Conservation (phyloP, 30 jellyfish, hydroid and myxozoan species). For the Hydractinia echinata region DNA sequence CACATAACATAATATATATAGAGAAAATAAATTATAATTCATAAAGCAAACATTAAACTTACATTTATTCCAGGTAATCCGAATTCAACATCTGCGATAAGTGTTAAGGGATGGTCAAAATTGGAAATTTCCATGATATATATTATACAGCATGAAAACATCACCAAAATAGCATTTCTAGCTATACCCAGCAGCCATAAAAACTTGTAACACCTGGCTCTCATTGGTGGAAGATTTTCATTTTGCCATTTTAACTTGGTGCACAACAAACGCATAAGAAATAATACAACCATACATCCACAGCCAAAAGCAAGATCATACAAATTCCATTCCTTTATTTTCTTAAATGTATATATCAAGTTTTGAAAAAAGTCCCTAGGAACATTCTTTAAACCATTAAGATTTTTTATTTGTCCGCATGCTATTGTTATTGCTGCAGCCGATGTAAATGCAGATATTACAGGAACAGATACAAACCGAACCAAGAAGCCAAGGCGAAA, state of each 20-base stretch:
- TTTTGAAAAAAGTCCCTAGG: constrained; percentile 53
- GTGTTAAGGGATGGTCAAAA: constrained; percentile 36
- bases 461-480: constrained; percentile 76
- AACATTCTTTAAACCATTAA: constrained; percentile 54
- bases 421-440: constrained; percentile 91
- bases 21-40: not conserved
- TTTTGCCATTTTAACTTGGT: constrained; percentile 28
- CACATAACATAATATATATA: not conserved
- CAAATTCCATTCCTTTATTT: constrained; percentile 50
- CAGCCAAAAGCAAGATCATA: constrained; percentile 67
- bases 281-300: constrained; percentile 47
- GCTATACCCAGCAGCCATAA: constrained; percentile 66
- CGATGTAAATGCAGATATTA: constrained; percentile 74
- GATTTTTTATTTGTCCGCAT: constrained; percentile 58
- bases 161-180: constrained; percentile 66
- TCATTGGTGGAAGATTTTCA: constrained; percentile 12
- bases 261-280: constrained; percentile 35
- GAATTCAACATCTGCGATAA: constrained; percentile 46
- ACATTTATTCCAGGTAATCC: constrained; percentile 76
- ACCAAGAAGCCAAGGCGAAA: constrained; percentile 80
- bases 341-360: constrained; percentile 29
- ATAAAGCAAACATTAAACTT: constrained; percentile 14
- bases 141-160: constrained; percentile 39
- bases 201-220: constrained; percentile 21
- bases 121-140: constrained; percentile 23